A percentile compares a stretch with the other conserved stretches of the same genome.
Conservation (phyloP, 2,113 vertebrate species). For the Myxocyprinus asiaticus region DNA sequence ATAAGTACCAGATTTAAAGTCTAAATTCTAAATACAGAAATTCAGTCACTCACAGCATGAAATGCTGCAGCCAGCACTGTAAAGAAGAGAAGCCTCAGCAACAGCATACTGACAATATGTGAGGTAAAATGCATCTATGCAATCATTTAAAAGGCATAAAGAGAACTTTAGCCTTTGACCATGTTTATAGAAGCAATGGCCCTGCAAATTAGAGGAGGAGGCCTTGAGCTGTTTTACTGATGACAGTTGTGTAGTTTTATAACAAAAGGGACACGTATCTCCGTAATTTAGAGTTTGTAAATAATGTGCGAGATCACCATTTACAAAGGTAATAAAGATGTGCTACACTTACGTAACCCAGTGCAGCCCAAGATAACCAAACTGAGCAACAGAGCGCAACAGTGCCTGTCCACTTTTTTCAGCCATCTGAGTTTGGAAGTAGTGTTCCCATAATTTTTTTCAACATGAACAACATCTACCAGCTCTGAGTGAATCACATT, state of each 20-base stretch:
- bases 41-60: constrained; percentile 60
- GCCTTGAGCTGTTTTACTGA: no score
- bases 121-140: not conserved
- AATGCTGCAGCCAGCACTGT: constrained; percentile 52
- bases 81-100: constrained; percentile 52
- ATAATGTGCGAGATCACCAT: no score
- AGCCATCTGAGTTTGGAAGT: no score
- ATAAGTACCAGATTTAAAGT: not conserved
- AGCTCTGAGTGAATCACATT: no score
- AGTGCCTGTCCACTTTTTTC: no score
- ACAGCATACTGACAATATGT: constrained; percentile 35
- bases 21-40: not conserved
- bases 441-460: no score
- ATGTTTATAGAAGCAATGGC: constrained; percentile 45
- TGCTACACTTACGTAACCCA: no score
- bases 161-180: constrained; percentile 56
- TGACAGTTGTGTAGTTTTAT: no score
- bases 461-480: no score
- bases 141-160: constrained; percentile 46
- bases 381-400: no score
- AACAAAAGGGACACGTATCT: constrained; percentile 11
- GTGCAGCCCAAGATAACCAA: no score
- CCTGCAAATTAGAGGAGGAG: constrained; percentile 40
- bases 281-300: not conserved
- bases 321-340: no score